Evolutionary conservation across 2,113 vertebrate species (phyloP), one percentile per base, ranked within the genome.

Genomic region (Ploceus nigricollis): DNA sequence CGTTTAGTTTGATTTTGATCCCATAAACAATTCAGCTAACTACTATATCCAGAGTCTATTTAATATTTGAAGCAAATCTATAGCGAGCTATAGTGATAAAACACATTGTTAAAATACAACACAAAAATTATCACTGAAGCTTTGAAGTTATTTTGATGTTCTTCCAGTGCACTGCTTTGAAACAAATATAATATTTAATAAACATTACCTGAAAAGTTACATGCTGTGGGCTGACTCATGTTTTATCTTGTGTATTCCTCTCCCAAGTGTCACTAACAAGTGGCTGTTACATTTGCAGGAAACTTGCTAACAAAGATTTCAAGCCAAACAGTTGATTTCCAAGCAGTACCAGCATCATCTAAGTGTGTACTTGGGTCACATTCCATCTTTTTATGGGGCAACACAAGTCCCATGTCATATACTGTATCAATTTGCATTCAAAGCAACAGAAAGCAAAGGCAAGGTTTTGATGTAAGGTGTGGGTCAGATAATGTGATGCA

Each of bases 1-100:
- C 97, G 94, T 98, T 98, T 97, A 97, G 96, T 96, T 97, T 98
- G 96, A 97, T 97, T 98, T 97, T 97, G 96, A 91, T 96, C 95
- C 97, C 93, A 96, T 95, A 98, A 98, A 98, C 97, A 97, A 94
- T 96, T 97, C 89, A 89, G 91, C 93, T 97, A 95, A 97, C 97
- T 93, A 91, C 97, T 95, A 68, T 51, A 95, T 96, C 90, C 93
- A 89, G 87, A 76, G 44, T 85, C 87, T 82, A 93, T 94, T 96
- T 97, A 98, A 98, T 97, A 97, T 97, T 82, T 94, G 94, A 97
- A 92, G 93, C 82, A 97, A 97, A 98, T 98, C 94, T 97, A 93
- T 97, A 98, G 90, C 57, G 6, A 96, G 88, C 90, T 93, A 79
- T 85, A 97, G 96, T 89, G 93, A 91, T 95, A 96, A 96, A 93